phyloP scores from a whole-genome alignment of 2,797 vertebrate genomes.

The Hylomyscus alleni region DNA sequence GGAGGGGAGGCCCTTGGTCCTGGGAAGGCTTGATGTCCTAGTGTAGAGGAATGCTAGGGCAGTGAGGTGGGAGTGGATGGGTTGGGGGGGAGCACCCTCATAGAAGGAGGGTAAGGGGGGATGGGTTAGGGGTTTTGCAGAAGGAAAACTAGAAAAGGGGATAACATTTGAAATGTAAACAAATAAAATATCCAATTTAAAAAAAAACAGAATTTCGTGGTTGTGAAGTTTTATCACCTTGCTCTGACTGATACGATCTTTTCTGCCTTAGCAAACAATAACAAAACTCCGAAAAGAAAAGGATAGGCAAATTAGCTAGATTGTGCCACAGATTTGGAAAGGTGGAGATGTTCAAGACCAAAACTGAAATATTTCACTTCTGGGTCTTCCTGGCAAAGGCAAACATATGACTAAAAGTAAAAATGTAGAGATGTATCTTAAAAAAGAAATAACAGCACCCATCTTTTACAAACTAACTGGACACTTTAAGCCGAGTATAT shows the following conservation, averaged over 20 bases:
- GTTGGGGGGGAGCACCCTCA: too few relatives aligned
- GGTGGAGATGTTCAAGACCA: neutral
- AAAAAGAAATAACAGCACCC: neutral
- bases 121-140: too few relatives aligned
- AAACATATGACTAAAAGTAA: neutral
- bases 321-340: neutral
- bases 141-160: too few relatives aligned
- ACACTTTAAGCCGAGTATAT: conserved; percentile 28
- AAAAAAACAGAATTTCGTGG: neutral
- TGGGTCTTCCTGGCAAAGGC: neutral
- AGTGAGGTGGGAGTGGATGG: too few relatives aligned
- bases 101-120: too few relatives aligned
- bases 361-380: neutral
- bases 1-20: too few relatives aligned
- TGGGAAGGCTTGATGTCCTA: too few relatives aligned
- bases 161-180: too few relatives aligned
- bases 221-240: neutral
- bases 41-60: too few relatives aligned
- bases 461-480: conserved; percentile 13
- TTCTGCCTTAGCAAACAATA: conserved; percentile 24
- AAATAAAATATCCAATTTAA: too few relatives aligned
- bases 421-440: too few relatives aligned
- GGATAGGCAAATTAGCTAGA: neutral
- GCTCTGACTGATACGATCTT: neutral
- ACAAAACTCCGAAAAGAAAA: conserved; percentile 58